phyloP scores from a whole-genome alignment of 2,113 vertebrate species.

The Triplophysa tibetana region DNA sequence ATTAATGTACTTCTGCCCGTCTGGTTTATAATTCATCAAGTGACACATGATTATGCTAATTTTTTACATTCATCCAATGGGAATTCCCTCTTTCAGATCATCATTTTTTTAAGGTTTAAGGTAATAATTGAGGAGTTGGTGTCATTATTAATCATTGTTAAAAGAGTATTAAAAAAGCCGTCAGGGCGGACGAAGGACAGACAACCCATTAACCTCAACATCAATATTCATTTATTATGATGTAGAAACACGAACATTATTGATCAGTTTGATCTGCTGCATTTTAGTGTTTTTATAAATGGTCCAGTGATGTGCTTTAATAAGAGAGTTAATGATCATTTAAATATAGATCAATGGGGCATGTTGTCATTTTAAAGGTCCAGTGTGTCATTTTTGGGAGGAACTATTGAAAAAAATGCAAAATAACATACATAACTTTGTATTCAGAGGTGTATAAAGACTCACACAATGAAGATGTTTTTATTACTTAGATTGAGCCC shows the following conservation, averaged over 20 bases:
- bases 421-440: too few species aligned
- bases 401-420: too few species aligned
- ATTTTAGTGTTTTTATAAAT: too few species aligned
- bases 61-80: constrained; percentile 32
- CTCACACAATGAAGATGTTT: too few species aligned
- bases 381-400: too few species aligned
- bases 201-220: not conserved
- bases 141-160: constrained; percentile 7
- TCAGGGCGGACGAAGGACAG: constrained; percentile 4
- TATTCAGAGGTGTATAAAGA: too few species aligned
- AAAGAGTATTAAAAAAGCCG: not conserved
- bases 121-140: not conserved
- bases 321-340: too few species aligned
- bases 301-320: too few species aligned
- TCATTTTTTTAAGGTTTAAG: constrained; percentile 23
- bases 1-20: not conserved
- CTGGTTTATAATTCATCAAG: not conserved
- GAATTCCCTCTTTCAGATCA: constrained; percentile 1
- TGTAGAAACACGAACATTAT: not conserved
- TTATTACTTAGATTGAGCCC: too few species aligned
- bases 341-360: too few species aligned
- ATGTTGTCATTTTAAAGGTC: too few species aligned
- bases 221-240: not conserved
- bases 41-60: constrained; percentile 25
- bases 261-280: too few species aligned